These are phyloP conservation scores for Stenodema calcarata DNA, from an alignment of 2,888 invertebrate genomes.

Conservation along the genomic window DNA sequence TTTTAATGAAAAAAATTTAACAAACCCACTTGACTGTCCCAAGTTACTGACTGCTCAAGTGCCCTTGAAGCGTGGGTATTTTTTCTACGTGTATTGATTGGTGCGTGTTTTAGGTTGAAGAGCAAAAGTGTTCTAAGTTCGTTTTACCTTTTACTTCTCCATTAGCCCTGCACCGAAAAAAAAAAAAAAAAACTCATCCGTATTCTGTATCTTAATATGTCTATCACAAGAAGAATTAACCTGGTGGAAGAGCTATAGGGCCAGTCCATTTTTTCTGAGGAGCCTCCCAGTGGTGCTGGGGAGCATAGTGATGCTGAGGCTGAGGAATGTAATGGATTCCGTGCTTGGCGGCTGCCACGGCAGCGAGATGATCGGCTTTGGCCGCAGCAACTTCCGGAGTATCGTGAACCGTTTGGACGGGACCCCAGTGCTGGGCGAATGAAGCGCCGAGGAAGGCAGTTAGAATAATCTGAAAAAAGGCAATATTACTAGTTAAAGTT, in stretches of 20 bases:
- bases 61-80: too few relatives aligned
- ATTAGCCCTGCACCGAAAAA: too few relatives aligned
- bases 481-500: too few relatives aligned
- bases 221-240: neutral
- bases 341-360: neutral
- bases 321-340: constrained; percentile 7
- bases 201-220: too few relatives aligned
- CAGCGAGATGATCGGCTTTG: constrained; percentile 61
- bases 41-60: too few relatives aligned
- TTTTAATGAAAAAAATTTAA: too few relatives aligned
- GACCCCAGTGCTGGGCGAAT: constrained; percentile 29
- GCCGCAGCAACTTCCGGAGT: constrained; percentile 70
- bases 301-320: neutral
- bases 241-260: constrained; percentile 53
- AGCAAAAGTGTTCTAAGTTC: too few relatives aligned
- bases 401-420: constrained; percentile 66
- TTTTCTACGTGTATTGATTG: too few relatives aligned
- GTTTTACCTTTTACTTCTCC: too few relatives aligned
- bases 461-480: neutral
- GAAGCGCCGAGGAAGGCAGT: neutral
- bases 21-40: too few relatives aligned
- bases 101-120: too few relatives aligned
- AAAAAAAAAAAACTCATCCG: too few relatives aligned
- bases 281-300: constrained; percentile 29
- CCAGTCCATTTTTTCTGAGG: constrained; percentile 48